These are phyloP conservation scores for Drosophila nr. fundita DNA, from an alignment of 2,888 invertebrate species.

Conservation along the genomic window DNA sequence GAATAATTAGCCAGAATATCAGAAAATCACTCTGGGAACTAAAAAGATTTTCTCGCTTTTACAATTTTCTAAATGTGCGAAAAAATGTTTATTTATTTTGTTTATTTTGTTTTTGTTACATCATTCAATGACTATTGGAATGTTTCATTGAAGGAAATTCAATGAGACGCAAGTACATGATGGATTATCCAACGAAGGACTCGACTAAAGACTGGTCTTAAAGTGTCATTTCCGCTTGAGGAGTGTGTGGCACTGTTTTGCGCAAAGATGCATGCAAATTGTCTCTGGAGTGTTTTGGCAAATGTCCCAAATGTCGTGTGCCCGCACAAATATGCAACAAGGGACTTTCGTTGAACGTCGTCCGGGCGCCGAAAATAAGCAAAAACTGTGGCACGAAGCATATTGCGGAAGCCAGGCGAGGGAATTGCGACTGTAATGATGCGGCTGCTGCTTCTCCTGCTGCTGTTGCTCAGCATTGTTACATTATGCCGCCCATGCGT, in stretches of 20 bases:
- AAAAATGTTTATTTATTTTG: too few species aligned
- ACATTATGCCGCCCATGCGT: conserved; percentile 62
- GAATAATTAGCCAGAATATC: too few species aligned
- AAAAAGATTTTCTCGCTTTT: too few species aligned
- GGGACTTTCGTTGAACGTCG: conserved; percentile 50
- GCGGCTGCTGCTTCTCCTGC: conserved; percentile 16
- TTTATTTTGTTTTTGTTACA: too few species aligned
- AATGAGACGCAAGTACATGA: neutral
- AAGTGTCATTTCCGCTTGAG: conserved; percentile 22
- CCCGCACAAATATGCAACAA: conserved; percentile 71
- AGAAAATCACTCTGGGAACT: neutral
- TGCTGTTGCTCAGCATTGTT: conserved; percentile 45
- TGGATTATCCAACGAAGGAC: neutral
- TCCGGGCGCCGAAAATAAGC: conserved; percentile 35
- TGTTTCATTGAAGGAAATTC: conserved; percentile 1
- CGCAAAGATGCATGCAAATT: conserved; percentile 62
- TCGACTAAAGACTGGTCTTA: neutral
- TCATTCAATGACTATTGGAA: neutral
- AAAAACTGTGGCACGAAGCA: conserved; percentile 52
- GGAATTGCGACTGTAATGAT: conserved; percentile 49
- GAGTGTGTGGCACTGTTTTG: conserved; percentile 6
- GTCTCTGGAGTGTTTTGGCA: conserved; percentile 62
- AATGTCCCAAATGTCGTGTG: conserved; percentile 64
- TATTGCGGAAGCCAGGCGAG: conserved; percentile 47
- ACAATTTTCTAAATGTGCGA: too few species aligned